Evolutionary conservation across 2,113 vertebrate species (phyloP), one percentile per base, ranked within the genome.

Genomic region (Megalops atlanticus): DNA sequence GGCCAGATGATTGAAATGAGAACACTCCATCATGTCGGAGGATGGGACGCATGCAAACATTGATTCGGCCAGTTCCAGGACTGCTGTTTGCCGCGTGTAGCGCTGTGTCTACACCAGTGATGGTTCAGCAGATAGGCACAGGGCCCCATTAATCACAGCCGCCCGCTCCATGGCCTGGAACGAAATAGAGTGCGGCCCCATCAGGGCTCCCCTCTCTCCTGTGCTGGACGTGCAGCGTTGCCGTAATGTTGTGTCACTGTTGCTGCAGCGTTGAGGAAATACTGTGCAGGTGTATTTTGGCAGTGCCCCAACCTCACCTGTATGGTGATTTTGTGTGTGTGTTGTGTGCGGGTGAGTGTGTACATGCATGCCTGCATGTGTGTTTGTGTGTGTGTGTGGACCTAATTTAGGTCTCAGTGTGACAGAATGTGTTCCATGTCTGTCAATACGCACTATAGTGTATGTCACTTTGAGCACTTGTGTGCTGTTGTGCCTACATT

Each of bases 21-120:
- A 90, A 89, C 82, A 85, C 87, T 93, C 87, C 83, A 89, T 92
- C 89, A 91, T 91, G 82, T 71, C 80, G 85, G 80, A 85, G 82
- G 88, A 87, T 45, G 71, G 52, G 84, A 83, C 85, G 83, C 89
- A 64, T 64, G 58, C 58, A n/a, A 64, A 64, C n/a, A 64, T 31
- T 64, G 58, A 64, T 27, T 64, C 14, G 27, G 69, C 58, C 24
- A 31, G 24, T 58, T 2, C 14, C 24, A 38, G 39, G n/a, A 52
- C 18, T 81, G 79, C 40, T 70, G 39, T 74, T 84, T 58, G 45
- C 11, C 40, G 71, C 58, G 12, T 64, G 58, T 43, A 6, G 75
- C 40, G 27, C 43, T 41, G 52, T 77, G 24, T 81, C 40, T 45
- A 39, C 58, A 38, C 24, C 54, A 52, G 12, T 75, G n/a, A 52